A percentile compares a stretch with the other conserved stretches of the same genome.
These are phyloP conservation scores for Rhagoletis pomonella DNA, from an alignment of 1,140 invertebrate species.

Conservation along the genomic window DNA sequence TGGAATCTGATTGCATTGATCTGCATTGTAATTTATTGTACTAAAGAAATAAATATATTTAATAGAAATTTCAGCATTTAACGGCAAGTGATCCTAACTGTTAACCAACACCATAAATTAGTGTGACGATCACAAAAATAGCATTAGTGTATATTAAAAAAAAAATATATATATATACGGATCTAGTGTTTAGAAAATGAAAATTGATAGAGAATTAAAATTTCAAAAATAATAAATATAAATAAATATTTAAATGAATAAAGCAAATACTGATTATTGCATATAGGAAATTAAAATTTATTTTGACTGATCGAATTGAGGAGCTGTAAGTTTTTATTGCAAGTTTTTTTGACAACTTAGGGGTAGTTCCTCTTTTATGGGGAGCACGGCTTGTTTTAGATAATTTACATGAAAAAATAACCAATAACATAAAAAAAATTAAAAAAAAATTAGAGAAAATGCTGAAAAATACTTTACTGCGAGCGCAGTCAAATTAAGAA, in stretches of 20 bases:
- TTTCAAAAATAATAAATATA: too few species aligned
- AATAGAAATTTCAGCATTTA: conserved; percentile 36
- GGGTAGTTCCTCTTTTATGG: neutral
- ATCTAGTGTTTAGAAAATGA: too few species aligned
- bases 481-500: too few species aligned
- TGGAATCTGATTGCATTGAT: neutral
- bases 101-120: conserved; percentile 2
- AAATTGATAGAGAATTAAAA: too few species aligned
- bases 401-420: conserved; percentile 3
- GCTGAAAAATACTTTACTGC: too few species aligned
- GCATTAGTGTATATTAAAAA: neutral
- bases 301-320: too few species aligned
- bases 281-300: neutral
- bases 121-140: neutral
- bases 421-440: neutral
- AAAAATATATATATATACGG: too few species aligned
- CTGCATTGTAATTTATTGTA: neutral
- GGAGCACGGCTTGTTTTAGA: neutral
- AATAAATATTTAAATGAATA: too few species aligned
- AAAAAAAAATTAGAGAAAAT: neutral
- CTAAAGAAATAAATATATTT: neutral
- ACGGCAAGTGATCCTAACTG: neutral
- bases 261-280: neutral
- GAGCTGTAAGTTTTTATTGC: too few species aligned
- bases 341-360: too few species aligned